Base-by-base conservation (phyloP, 1,140 invertebrate species). In the Pseudomyrmex flavicornis region DNA sequence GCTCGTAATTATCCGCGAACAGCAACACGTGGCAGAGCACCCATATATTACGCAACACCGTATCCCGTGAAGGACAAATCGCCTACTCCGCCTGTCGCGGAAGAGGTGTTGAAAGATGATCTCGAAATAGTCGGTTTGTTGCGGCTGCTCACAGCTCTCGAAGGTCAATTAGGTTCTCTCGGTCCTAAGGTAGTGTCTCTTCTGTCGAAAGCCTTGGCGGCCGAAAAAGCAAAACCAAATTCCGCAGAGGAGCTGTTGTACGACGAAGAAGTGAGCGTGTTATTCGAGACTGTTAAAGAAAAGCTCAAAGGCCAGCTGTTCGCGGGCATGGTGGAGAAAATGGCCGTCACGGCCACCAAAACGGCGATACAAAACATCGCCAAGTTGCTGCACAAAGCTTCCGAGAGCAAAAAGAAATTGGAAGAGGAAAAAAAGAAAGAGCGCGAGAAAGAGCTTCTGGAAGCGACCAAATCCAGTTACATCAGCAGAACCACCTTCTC, bases 231-330 rank as follows among this genome's bases (percentile, higher is more conserved):
- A n/a, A 93, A 93, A 20, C 91, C 96, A 0, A 97, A 97, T 92
- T 96, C 97, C 3, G 97, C 97, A 0, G 97, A 97, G 73, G 95
- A 96, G 69, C 87, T 98, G 2, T 90, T 98, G 0, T 95, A 96
- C 46, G 96, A 97, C 85, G 96, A 97, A 35, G 95, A 96, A 52
- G 96, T 97, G 68, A 96, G 95, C 88, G 96, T 97, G 0, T 94
- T 98, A 59, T 96, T 98, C 70, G 97, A 98, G 93, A 97, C 97
- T 0, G 96, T 96, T 0, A 98, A 98, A 91, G 97, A 98, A 90
- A 98, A 98, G 92, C 93, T 98, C 13, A 97, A 97, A 93, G 97
- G 97, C 54, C 96, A 97, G 73, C 92, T 97, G 50, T 96, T 97
- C 83, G 97, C 97, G 7, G 97, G 97, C 61, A 95, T 97, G 88